Percentiles rank a stretch among this genome's conserved stretches.
phyloP scores from a whole-genome alignment of 2,888 invertebrate species.

The Hirtodrosophila alboralis region DNA sequence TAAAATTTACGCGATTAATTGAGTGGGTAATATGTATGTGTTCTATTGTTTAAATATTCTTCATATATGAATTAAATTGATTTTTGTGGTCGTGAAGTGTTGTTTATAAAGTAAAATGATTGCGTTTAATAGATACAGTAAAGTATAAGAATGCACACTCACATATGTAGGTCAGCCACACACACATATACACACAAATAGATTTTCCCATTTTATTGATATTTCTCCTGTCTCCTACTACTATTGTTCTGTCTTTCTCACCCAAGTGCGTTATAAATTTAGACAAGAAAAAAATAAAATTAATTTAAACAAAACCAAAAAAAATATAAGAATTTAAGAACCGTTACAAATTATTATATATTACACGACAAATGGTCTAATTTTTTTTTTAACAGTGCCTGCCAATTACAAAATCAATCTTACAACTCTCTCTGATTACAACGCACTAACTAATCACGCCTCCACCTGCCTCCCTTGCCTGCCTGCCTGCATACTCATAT shows the following conservation, averaged over 20 bases:
- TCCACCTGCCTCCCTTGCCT: too few species aligned
- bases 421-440: constrained; percentile 72
- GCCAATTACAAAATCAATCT: constrained; percentile 79
- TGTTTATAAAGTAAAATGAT: constrained; percentile 21
- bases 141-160: constrained; percentile 29
- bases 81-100: constrained; percentile 14
- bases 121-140: constrained; percentile 20
- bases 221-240: not conserved
- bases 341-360: constrained; percentile 24
- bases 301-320: constrained; percentile 12
- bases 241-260: not conserved
- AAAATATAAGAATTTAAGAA: constrained; percentile 3
- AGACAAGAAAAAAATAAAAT: constrained; percentile 22
- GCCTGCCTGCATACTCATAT: constrained; percentile 11
- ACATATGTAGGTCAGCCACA: constrained; percentile 21
- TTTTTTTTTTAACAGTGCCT: constrained; percentile 36
- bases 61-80: constrained; percentile 28
- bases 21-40: constrained; percentile 36
- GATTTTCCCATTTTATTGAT: constrained; percentile 15
- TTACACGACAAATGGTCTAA: constrained; percentile 49
- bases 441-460: constrained; percentile 33
- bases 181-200: constrained; percentile 35
- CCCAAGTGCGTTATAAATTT: constrained; percentile 32
- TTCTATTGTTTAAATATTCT: constrained; percentile 43
- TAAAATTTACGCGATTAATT: constrained; percentile 36